Evolutionary conservation across 2,888 invertebrate genomes (phyloP), one percentile per base, ranked within the genome.

Genomic region (Perizoma flavofasciatum): DNA sequence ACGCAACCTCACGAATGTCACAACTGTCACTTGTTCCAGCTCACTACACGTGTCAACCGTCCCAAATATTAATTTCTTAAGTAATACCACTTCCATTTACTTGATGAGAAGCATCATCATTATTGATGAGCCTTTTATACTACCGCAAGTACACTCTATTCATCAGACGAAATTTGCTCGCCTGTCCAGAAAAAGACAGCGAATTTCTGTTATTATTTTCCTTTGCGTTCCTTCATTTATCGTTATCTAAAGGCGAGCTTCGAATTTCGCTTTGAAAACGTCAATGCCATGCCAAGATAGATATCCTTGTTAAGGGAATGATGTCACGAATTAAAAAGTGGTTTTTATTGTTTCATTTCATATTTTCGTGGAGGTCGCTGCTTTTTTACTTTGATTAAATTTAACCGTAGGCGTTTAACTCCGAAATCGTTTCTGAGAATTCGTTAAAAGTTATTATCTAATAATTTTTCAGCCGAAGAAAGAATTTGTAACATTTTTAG

Each of bases 21-120:
- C 55, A 63, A 70, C 62, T 73, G 72, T 73, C 72, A 59, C 63
- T 56, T 46, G 68, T 58, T 63, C 45, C 43, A 48, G 47, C 65
- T 52, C 49, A 49, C 66, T 65, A 72, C 70, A 68, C 51, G 43
- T 73, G 75, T 71, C 79, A 75, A 72, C 61, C 65, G 67, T 66
- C 59, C 73, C 73, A 75, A 74, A 83, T 85, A 85, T 83, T 86
- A 83, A 86, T 88, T 84, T 80, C 82, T 81, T 86, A 87, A 85
- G 82, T 81, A 80, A 77, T 74, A 67, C 59, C 75, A 73, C 68
- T 69, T 82, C 83, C 85, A 85, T 85, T 85, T 81, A 71, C 74
- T 81, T 85, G 82, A 88, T 85, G 81, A 81, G 70, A 60, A 68
- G 63, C 67, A 72, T 67, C 78, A 72, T 78, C 72, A 76, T 83